Evolutionary conservation across 1,140 invertebrate genomes (phyloP).

Genomic region (Papilio glaucus): DNA sequence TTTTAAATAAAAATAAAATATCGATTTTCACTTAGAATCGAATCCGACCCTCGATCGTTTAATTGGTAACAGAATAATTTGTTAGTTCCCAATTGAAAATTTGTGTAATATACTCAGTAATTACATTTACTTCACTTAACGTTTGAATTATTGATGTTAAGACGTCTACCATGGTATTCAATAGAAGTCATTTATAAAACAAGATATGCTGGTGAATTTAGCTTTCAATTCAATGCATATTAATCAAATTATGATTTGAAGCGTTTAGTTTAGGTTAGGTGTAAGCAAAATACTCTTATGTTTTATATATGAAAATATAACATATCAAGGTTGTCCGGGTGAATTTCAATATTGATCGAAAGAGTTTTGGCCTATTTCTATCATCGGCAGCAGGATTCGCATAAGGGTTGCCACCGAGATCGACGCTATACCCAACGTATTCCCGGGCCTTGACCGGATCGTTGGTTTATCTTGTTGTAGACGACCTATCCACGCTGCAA

Average conservation of each 20-base stretch:
- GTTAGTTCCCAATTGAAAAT: not conserved
- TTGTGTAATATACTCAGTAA: not conserved
- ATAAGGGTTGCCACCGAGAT: too few species aligned
- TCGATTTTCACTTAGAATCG: not conserved
- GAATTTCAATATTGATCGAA: too few species aligned
- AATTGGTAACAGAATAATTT: slow-evolving; percentile 4
- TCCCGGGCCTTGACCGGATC: too few species aligned
- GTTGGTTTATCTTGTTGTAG: too few species aligned
- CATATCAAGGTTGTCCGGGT: too few species aligned
- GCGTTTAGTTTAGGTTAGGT: not conserved
- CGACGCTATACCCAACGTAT: too few species aligned
- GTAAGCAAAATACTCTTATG: not conserved
- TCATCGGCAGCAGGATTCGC: too few species aligned
- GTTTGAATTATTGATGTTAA: not conserved
- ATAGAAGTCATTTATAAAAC: not conserved
- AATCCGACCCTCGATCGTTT: not conserved
- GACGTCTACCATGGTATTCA: not conserved
- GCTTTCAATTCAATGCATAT: not conserved
- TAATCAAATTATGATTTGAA: not conserved
- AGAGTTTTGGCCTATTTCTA: too few species aligned
- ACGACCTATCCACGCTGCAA: too few species aligned
- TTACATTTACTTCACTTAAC: slow-evolving; percentile 10
- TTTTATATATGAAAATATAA: too few species aligned
- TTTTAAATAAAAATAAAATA: too few species aligned
- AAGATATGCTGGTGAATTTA: not conserved